Conservation (phyloP, 2,797 vertebrate genomes). For the Thaleichthys pacificus region DNA sequence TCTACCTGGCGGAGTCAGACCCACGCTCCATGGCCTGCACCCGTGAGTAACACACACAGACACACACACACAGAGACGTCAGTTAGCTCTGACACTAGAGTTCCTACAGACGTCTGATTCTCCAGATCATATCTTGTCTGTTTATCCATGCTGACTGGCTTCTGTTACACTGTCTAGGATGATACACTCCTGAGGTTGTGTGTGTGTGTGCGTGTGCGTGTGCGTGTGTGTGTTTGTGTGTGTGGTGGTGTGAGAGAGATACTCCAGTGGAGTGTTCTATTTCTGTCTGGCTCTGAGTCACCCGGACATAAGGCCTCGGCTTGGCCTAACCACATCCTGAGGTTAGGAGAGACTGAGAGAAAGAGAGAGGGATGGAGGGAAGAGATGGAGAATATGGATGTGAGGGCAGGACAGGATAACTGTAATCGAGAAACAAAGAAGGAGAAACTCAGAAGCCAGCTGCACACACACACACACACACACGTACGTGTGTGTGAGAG, state of each 20-base stretch:
- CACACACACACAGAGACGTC: constrained; percentile 7
- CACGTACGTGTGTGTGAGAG: neutral
- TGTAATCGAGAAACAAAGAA: neutral
- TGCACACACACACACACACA: constrained; percentile 11
- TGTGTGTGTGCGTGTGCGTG: too few relatives aligned
- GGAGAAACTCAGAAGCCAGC: constrained; percentile 2
- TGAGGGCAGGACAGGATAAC: constrained; percentile 12
- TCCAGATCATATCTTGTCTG: neutral
- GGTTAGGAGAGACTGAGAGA: neutral
- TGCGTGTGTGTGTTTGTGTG: too few relatives aligned
- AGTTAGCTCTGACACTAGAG: too few relatives aligned
- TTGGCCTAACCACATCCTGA: constrained; percentile 5
- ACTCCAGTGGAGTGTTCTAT: neutral
- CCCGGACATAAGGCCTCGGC: neutral
- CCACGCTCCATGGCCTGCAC: constrained; percentile 81
- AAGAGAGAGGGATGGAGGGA: constrained; percentile 20
- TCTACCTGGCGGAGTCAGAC: constrained; percentile 76
- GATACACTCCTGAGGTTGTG: neutral
- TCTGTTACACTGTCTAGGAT: neutral
- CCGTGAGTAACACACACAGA: constrained; percentile 67
- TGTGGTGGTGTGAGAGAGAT: neutral
- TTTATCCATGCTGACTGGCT: neutral
- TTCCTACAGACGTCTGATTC: too few relatives aligned
- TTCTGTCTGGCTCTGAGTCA: neutral
- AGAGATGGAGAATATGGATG: constrained; percentile 1